A percentile compares a stretch with the other conserved stretches of the same genome.
These are phyloP conservation scores for Crotalus tigris DNA, from an alignment of 2,113 vertebrate genomes.

Conservation along the genomic window DNA sequence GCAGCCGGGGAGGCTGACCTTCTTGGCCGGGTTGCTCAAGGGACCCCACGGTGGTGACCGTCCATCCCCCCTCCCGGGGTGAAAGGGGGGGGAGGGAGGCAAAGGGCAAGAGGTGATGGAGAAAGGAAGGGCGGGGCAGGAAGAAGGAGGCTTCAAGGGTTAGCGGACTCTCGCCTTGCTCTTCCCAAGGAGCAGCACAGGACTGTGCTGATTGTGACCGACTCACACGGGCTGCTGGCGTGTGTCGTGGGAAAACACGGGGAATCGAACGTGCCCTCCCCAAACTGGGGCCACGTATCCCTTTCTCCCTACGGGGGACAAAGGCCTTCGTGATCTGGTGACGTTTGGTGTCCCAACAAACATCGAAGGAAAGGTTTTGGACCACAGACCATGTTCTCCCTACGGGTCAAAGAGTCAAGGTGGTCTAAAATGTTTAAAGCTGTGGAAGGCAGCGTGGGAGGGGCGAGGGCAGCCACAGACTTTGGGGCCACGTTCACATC, in stretches of 20 bases:
- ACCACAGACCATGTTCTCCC: neutral
- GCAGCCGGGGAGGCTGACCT: conserved; percentile 62
- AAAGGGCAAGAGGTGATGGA: accelerated
- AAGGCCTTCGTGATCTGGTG: no score
- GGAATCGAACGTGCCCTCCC: no score
- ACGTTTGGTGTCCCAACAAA: no score
- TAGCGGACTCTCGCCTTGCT: neutral
- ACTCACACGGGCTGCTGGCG: no score
- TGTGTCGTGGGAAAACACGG: no score
- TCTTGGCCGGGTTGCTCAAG: conserved; percentile 26
- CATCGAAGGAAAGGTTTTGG: neutral
- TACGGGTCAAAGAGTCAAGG: neutral
- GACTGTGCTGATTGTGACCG: no score
- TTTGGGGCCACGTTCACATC: neutral
- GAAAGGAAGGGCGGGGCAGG: neutral
- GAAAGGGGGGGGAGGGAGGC: neutral
- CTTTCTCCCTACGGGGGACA: no score
- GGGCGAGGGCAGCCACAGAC: neutral
- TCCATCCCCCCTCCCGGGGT: neutral
- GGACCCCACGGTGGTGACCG: conserved; percentile 8
- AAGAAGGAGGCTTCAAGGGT: neutral
- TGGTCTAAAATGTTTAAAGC: neutral
- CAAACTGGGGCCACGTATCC: no score
- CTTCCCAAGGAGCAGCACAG: neutral
- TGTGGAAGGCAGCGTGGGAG: neutral